phyloP scores from a whole-genome alignment of 2,888 invertebrate genomes.

The Apodemia mormo region DNA sequence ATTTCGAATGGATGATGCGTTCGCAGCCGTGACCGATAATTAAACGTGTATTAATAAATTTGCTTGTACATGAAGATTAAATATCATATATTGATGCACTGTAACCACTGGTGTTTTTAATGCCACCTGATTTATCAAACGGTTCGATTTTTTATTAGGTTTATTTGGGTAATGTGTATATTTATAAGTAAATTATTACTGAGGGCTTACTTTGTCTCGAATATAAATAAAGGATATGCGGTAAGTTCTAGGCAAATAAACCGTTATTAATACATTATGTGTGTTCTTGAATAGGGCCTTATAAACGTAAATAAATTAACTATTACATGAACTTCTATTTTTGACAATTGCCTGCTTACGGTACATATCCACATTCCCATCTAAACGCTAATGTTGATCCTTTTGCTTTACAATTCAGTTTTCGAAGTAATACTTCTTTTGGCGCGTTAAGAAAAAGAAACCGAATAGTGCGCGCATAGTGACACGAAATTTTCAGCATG shows the following conservation, averaged over 20 bases:
- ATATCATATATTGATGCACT: slow-evolving; percentile 90
- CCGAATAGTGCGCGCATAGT: no score
- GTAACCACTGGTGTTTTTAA: slow-evolving; percentile 80
- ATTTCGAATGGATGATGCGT: slow-evolving; percentile 59
- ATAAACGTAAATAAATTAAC: slow-evolving; percentile 25
- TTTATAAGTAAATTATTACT: slow-evolving; percentile 80
- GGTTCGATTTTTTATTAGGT: slow-evolving; percentile 67
- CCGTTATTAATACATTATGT: slow-evolving; percentile 68
- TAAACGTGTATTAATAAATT: slow-evolving; percentile 83
- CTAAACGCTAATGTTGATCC: slow-evolving; percentile 9
- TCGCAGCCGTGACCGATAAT: slow-evolving; percentile 61
- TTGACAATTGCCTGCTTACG: slow-evolving; percentile 3
- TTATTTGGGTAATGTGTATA: slow-evolving; percentile 79
- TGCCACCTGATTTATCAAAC: slow-evolving; percentile 63
- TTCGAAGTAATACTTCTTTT: background rate
- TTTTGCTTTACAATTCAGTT: background rate
- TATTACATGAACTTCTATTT: slow-evolving; percentile 14
- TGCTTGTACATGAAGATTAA: slow-evolving; percentile 90
- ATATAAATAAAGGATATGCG: slow-evolving; percentile 71
- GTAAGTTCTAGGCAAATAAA: slow-evolving; percentile 79
- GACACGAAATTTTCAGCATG: no score
- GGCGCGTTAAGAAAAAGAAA: no score
- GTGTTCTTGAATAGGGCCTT: slow-evolving; percentile 66
- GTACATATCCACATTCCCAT: slow-evolving; percentile 15
- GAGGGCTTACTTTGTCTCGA: slow-evolving; percentile 74